Percentiles rank a stretch among this genome's conserved stretches.
These are phyloP conservation scores for Spinus pinus DNA, from an alignment of 2,797 vertebrate genomes.

Conservation along the genomic window DNA sequence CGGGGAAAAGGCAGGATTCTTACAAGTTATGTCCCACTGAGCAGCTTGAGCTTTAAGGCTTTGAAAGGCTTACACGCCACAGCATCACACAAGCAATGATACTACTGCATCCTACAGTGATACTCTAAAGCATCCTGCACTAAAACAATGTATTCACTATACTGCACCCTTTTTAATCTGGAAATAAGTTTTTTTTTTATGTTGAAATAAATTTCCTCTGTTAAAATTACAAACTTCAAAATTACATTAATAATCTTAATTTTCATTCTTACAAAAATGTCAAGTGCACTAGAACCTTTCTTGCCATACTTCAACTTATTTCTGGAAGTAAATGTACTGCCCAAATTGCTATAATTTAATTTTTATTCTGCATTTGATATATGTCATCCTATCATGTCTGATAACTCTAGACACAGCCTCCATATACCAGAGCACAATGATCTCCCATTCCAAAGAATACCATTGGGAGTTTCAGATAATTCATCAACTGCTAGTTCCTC, in stretches of 20 bases:
- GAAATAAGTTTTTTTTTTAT: not conserved
- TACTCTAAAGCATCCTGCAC: not conserved
- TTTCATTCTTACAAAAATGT: not conserved
- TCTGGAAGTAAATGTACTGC: not conserved
- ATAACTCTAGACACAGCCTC: not conserved
- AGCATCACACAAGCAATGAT: not conserved
- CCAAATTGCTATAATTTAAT: not conserved
- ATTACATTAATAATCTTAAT: not conserved
- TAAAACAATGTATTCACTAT: not conserved
- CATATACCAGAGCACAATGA: not conserved
- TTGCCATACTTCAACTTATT: not conserved
- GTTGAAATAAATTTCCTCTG: not conserved
- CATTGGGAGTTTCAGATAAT: not conserved
- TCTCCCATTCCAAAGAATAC: not conserved
- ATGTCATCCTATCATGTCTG: not conserved
- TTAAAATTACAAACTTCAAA: not conserved
- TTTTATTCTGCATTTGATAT: not conserved
- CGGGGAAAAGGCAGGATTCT: not conserved
- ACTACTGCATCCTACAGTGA: not conserved
- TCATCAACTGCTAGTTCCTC: not conserved
- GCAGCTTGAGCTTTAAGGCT: not conserved
- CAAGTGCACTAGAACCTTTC: not conserved
- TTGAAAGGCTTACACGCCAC: not conserved
- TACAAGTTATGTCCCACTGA: not conserved
- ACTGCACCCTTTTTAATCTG: not conserved